Conservation (phyloP, 2,888 invertebrate species). For the Nomada ruficornis region DNA sequence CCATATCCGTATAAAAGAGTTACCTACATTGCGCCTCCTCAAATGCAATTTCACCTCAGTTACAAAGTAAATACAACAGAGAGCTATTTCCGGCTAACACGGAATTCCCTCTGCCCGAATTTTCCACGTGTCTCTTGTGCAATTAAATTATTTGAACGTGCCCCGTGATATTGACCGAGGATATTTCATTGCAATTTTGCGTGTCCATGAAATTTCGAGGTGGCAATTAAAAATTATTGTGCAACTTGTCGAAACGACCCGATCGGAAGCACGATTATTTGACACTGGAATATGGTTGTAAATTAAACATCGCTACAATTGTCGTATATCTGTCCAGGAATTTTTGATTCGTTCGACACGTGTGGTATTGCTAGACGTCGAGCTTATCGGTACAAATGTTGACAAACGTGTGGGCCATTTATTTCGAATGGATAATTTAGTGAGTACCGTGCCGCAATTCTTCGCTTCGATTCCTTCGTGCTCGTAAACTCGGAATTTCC, state of each 20-base stretch:
- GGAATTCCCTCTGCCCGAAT: background rate
- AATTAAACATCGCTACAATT: slow-evolving; percentile 14
- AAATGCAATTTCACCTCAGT: background rate
- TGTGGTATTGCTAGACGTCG: no score
- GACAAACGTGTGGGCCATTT: background rate
- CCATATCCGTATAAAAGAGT: background rate
- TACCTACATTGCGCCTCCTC: no score
- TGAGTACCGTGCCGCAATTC: background rate
- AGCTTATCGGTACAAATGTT: background rate
- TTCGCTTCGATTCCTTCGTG: background rate
- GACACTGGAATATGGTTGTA: background rate
- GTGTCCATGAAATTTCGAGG: background rate
- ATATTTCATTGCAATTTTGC: background rate
- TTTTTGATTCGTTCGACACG: background rate
- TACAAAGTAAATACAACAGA: slow-evolving; percentile 1
- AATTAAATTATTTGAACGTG: slow-evolving; percentile 20
- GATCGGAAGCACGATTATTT: background rate
- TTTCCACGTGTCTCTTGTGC: slow-evolving; percentile 3
- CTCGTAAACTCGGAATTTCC: background rate
- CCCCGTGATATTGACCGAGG: background rate
- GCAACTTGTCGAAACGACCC: background rate
- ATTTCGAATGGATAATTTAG: background rate
- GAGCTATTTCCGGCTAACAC: background rate
- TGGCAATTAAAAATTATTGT: background rate
- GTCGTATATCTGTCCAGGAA: slow-evolving; percentile 1